A percentile compares a stretch with the other conserved stretches of the same genome.
Evolutionary conservation across 1,140 invertebrate species (phyloP).

Genomic region (Zeugodacus cucurbitae): DNA sequence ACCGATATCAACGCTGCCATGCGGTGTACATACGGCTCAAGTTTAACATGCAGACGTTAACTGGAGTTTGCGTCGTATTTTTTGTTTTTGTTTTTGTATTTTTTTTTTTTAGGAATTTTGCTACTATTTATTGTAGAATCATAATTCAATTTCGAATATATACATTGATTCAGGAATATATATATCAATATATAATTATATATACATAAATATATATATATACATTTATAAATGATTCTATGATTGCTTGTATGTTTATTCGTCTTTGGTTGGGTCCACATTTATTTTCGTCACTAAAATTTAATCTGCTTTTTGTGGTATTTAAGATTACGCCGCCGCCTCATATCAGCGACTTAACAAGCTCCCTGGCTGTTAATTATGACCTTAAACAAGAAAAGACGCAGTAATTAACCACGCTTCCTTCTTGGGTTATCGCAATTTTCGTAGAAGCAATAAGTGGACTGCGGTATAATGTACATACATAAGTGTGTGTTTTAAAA

Average conservation of each 20-base stretch:
- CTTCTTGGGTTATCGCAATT: constrained; percentile 10
- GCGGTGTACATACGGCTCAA: background rate
- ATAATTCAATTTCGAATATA: background rate
- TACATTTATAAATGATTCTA: background rate
- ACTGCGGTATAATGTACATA: too few relatives aligned
- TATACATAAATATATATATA: background rate
- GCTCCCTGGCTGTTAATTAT: background rate
- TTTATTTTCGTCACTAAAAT: background rate
- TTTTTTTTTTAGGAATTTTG: background rate
- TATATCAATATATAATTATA: background rate
- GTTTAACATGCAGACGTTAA: background rate
- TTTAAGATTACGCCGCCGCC: background rate
- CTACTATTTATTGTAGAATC: background rate
- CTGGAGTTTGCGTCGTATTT: background rate
- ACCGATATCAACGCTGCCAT: background rate
- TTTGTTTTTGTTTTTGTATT: background rate
- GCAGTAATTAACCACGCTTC: constrained; percentile 10
- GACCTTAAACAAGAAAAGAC: background rate
- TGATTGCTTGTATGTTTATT: background rate
- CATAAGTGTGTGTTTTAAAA: background rate
- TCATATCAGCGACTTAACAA: background rate
- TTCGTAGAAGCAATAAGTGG: background rate
- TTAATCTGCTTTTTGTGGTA: background rate
- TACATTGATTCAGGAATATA: too few relatives aligned
- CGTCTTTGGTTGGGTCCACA: background rate